Evolutionary conservation across 2,888 invertebrate species (phyloP).

Genomic region (Megalurothrips usitatus): DNA sequence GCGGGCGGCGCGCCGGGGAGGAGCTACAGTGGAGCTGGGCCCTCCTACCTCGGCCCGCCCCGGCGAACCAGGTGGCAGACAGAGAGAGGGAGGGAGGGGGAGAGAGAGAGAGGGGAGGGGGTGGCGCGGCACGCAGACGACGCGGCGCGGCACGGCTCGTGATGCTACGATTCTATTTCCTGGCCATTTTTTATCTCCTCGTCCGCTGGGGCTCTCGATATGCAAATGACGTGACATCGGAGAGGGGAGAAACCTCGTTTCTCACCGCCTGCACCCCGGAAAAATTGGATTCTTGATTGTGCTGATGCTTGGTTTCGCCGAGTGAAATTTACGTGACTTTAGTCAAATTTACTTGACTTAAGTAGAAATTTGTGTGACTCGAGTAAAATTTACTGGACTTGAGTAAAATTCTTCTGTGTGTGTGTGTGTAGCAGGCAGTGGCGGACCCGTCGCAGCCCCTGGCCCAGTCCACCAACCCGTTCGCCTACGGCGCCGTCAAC

Average conservation of each 20-base stretch:
- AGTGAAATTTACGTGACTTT: background rate
- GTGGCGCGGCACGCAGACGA: background rate
- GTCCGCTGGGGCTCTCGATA: background rate
- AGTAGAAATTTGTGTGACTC: too few relatives aligned
- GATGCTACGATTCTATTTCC: conserved; percentile 4
- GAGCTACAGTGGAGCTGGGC: background rate
- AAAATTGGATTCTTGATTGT: background rate
- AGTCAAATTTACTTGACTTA: background rate
- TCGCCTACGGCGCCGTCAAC: background rate
- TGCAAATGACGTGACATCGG: background rate
- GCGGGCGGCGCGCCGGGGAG: background rate
- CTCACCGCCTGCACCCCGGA: background rate
- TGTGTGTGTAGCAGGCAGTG: background rate
- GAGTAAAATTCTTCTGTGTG: too few relatives aligned
- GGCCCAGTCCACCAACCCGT: background rate
- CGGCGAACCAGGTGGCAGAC: background rate
- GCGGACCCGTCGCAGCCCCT: background rate
- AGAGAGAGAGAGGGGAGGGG: background rate
- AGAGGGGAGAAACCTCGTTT: too few relatives aligned
- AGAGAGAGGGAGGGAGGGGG: background rate
- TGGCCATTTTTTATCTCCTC: background rate
- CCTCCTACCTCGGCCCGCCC: background rate
- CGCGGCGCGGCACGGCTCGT: background rate
- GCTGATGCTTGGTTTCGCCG: background rate
- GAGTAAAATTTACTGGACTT: too few relatives aligned